Evolutionary conservation across 2,797 vertebrate genomes (phyloP).

Genomic region (Coilia nasus): DNA sequence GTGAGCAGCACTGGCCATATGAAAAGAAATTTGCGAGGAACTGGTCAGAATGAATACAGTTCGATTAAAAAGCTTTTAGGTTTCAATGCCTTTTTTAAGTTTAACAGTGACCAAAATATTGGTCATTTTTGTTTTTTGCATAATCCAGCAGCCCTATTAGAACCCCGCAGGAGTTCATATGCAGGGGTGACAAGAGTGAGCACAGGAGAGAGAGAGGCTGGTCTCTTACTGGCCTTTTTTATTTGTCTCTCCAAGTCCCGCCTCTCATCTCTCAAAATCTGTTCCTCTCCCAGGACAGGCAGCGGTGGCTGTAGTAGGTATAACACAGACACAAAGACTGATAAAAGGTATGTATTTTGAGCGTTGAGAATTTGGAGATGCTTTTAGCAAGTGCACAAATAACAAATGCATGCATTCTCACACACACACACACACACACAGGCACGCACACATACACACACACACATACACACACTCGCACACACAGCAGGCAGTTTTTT

Average conservation of each 20-base stretch:
- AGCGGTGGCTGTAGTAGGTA: conserved; percentile 67
- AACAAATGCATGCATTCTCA: neutral
- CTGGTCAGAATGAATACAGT: no score
- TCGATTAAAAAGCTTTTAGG: no score
- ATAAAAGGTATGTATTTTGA: conserved; percentile 71
- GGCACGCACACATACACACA: neutral
- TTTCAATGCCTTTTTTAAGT: no score
- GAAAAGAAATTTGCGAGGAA: no score
- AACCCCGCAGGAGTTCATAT: no score
- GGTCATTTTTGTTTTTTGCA: no score
- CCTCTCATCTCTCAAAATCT: conserved; percentile 21
- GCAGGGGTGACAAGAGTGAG: neutral
- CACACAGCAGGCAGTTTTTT: neutral
- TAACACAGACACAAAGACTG: conserved; percentile 66
- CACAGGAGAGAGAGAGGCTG: neutral
- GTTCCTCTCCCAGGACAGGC: conserved; percentile 72
- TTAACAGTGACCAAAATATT: no score
- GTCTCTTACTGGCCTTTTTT: neutral
- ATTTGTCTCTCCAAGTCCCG: neutral
- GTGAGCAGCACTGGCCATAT: no score
- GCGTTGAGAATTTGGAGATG: conserved; percentile 23
- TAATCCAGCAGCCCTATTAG: no score
- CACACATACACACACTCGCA: neutral
- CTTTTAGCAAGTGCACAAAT: neutral
- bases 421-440: neutral